phyloP scores from a whole-genome alignment of 1,140 invertebrate genomes.

The Drosophila insularis region DNA sequence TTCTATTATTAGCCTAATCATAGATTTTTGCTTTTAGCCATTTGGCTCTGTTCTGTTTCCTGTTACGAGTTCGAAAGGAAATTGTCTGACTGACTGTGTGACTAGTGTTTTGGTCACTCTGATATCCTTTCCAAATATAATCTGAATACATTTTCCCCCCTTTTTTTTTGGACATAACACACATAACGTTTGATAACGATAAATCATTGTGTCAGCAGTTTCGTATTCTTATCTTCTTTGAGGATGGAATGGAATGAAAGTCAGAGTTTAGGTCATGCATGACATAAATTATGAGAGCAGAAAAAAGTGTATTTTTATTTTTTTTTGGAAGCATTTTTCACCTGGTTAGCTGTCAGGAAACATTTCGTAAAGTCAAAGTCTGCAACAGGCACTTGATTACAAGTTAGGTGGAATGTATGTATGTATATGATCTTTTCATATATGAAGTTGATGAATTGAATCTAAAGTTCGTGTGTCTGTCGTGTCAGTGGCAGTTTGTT shows the following conservation, averaged over 20 bases:
- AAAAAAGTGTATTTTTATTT: constrained; percentile 30
- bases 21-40: constrained; percentile 3
- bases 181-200: neutral
- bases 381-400: constrained; percentile 14
- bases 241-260: neutral
- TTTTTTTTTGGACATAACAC: neutral
- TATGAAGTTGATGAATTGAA: neutral
- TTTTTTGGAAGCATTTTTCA: constrained; percentile 49
- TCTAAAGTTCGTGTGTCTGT: neutral
- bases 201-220: constrained; percentile 3
- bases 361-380: constrained; percentile 36
- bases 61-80: neutral
- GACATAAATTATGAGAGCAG: constrained; percentile 65
- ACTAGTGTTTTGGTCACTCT: neutral
- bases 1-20: constrained; percentile 3
- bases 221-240: constrained; percentile 37
- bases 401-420: neutral
- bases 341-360: constrained; percentile 39
- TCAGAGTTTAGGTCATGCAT: neutral
- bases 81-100: neutral
- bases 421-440: neutral
- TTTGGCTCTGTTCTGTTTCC: neutral
- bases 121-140: neutral
- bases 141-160: neutral
- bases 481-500: neutral